Percentiles rank a stretch among this genome's conserved stretches.
phyloP scores from a whole-genome alignment of 2,113 vertebrate species.

The Myotis davidii region DNA sequence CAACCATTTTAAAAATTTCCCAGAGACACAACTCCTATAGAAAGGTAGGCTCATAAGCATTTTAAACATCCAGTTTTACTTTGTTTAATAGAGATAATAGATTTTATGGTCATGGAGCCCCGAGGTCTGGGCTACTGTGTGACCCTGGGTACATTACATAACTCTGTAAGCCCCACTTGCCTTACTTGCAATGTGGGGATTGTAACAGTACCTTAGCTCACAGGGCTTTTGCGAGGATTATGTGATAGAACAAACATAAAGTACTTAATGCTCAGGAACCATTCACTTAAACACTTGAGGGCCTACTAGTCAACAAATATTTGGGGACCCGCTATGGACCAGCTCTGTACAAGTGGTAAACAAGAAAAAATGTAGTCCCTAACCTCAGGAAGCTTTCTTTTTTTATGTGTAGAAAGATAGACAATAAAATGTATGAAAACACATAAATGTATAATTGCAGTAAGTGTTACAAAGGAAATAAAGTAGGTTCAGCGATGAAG shows the following conservation, averaged over 20 bases:
- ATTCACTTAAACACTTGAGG: background rate
- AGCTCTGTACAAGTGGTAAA: background rate
- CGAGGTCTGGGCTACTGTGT: background rate
- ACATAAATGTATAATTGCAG: background rate
- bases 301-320: background rate
- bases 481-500: background rate
- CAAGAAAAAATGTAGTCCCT: background rate
- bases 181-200: background rate
- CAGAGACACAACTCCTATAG: background rate
- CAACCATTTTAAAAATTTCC: background rate
- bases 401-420: background rate
- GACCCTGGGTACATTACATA: background rate
- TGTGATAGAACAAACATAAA: background rate
- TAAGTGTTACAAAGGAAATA: background rate
- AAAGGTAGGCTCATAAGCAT: background rate
- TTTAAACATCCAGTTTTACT: background rate
- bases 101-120: background rate
- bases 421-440: background rate
- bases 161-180: background rate
- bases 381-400: background rate
- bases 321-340: background rate
- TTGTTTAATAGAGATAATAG: background rate
- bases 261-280: background rate
- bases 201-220: background rate
- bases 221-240: background rate